A percentile compares a stretch with the other conserved stretches of the same genome.
These are phyloP conservation scores for Ctenicera cuprea DNA, from an alignment of 2,888 invertebrate genomes.

Conservation along the genomic window DNA sequence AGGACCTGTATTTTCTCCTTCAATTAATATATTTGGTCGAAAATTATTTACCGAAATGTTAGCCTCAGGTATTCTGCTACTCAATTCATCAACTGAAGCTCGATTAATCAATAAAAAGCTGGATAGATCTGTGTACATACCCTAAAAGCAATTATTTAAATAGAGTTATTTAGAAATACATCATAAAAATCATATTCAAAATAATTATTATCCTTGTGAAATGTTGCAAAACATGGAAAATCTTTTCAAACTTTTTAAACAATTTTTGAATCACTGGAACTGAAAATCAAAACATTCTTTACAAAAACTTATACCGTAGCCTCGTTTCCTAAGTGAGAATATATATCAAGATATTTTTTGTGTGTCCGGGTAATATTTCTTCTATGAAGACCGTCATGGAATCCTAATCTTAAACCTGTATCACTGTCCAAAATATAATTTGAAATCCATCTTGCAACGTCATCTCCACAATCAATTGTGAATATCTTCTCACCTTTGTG, in stretches of 20 bases:
- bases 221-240: too few relatives aligned
- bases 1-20: constrained; percentile 68
- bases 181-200: neutral
- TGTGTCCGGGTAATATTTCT: constrained; percentile 63
- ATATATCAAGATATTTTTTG: constrained; percentile 60
- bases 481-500: constrained; percentile 31
- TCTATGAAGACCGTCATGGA: constrained; percentile 63
- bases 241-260: too few relatives aligned
- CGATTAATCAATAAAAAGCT: constrained; percentile 75
- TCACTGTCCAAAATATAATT: constrained; percentile 68
- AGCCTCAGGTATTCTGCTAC: constrained; percentile 69
- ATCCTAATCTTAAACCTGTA: constrained; percentile 67
- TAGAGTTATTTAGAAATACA: neutral
- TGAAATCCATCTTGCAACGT: constrained; percentile 78
- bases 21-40: constrained; percentile 76
- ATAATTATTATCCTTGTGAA: too few relatives aligned
- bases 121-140: constrained; percentile 74
- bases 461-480: constrained; percentile 78
- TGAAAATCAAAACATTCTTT: too few relatives aligned
- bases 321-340: constrained; percentile 63
- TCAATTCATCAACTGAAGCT: constrained; percentile 74
- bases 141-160: constrained; percentile 63
- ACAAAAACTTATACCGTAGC: constrained; percentile 66
- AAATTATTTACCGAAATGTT: constrained; percentile 73
- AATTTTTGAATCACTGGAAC: too few relatives aligned